Evolutionary conservation across 30 jellyfish, hydroid and myxozoan species (phyloP).

Genomic region (Aurelia sp.): DNA sequence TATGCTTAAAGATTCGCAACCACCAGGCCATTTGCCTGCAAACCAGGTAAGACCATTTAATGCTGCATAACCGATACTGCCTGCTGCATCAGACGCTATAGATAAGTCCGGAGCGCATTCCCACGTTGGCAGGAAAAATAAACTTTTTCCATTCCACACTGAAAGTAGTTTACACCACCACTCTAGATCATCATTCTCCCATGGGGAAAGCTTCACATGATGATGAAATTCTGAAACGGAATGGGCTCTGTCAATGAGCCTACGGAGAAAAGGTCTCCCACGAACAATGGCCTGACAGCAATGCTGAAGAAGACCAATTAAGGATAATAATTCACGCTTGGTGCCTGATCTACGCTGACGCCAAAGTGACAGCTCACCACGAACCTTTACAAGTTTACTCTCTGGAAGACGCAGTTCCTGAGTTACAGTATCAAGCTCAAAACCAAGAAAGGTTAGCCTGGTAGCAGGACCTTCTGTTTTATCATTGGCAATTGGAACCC

Average conservation of each 20-base stretch:
- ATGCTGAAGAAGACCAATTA: slow-evolving; percentile 55
- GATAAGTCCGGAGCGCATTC: not conserved
- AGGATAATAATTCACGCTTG: slow-evolving; percentile 59
- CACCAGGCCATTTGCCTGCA: slow-evolving; percentile 30
- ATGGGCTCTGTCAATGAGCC: too few species aligned
- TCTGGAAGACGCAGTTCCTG: too few species aligned
- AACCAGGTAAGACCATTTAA: not conserved
- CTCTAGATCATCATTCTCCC: too few species aligned
- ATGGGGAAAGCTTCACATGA: slow-evolving; percentile 16
- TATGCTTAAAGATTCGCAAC: not conserved
- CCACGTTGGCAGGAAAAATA: too few species aligned
- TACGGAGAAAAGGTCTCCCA: too few species aligned
- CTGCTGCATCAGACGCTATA: slow-evolving; percentile 22
- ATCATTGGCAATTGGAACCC: slow-evolving; percentile 59
- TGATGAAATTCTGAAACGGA: too few species aligned
- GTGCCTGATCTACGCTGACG: slow-evolving; percentile 24
- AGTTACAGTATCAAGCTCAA: slow-evolving; percentile 56
- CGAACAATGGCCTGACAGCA: slow-evolving; percentile 63
- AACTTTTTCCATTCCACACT: too few species aligned
- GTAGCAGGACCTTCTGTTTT: too few species aligned
- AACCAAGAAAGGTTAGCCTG: too few species aligned
- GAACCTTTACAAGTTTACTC: too few species aligned
- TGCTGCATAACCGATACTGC: slow-evolving; percentile 42
- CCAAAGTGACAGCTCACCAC: slow-evolving; percentile 5
- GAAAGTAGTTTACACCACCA: too few species aligned